These are phyloP conservation scores for Eristalinus aeneus DNA, from an alignment of 2,888 invertebrate species.

Conservation along the genomic window DNA sequence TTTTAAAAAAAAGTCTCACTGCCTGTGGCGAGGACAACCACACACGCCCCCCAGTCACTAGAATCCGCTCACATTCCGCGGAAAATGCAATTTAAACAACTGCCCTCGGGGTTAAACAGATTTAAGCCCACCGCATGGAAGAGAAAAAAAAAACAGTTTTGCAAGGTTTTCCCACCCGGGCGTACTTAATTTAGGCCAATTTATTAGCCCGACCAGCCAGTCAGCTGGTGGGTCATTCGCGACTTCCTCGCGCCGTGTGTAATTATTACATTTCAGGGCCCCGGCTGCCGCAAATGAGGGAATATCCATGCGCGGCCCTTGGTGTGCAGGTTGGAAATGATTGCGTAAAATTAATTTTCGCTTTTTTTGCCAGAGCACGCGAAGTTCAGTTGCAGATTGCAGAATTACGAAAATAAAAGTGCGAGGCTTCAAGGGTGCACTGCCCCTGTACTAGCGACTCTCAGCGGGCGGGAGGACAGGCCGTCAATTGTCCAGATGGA, in stretches of 20 bases:
- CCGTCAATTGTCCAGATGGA: neutral
- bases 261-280: conserved; percentile 44
- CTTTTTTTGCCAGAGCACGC: neutral
- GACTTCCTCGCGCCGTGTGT: conserved; percentile 16
- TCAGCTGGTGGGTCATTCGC: neutral
- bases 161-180: neutral
- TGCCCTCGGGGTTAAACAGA: conserved; percentile 40
- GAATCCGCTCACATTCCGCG: conserved; percentile 11
- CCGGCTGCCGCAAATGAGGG: conserved; percentile 12
- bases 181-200: conserved; percentile 52
- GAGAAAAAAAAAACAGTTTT: neutral
- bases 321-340: conserved; percentile 43
- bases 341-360: conserved; percentile 56
- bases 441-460: no score
- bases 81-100: conserved; percentile 62
- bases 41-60: neutral
- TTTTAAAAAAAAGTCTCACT: neutral
- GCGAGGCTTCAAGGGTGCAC: conserved; percentile 19
- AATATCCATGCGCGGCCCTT: conserved; percentile 20
- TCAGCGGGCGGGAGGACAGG: no score
- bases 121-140: neutral
- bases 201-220: conserved; percentile 25
- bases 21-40: neutral
- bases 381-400: conserved; percentile 33
- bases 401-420: conserved; percentile 23